Conservation (phyloP, 30 jellyfish, hydroid and myxozoan species). For the Sanderia malayensis region DNA sequence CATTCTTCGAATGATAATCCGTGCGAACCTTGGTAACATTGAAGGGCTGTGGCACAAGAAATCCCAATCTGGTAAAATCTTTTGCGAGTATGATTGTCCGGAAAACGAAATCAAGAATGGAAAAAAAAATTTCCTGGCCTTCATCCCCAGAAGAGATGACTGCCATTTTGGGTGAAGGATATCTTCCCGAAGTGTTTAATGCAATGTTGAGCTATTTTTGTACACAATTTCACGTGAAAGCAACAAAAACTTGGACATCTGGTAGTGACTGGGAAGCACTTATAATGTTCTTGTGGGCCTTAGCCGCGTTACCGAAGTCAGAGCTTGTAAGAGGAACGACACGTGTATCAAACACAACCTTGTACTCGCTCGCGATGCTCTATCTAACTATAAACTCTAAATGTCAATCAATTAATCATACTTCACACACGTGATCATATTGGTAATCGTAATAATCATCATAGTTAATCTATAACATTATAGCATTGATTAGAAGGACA, state of each 20-base stretch:
- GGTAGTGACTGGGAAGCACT: slow-evolving; percentile 9
- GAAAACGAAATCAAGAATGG: slow-evolving; percentile 9
- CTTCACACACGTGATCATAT: too few relatives aligned
- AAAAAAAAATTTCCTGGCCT: slow-evolving; percentile 16
- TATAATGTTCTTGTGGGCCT: too few relatives aligned
- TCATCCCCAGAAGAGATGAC: slow-evolving; percentile 12
- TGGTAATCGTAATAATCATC: too few relatives aligned
- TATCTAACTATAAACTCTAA: too few relatives aligned
- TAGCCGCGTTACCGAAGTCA: too few relatives aligned
- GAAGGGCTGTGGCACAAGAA: slow-evolving; percentile 13
- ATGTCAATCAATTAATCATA: too few relatives aligned
- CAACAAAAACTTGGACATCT: neutral
- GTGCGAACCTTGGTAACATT: slow-evolving; percentile 16
- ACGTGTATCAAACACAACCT: too few relatives aligned
- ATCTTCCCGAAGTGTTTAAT: slow-evolving; percentile 5
- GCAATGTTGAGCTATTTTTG: neutral
- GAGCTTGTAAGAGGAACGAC: too few relatives aligned
- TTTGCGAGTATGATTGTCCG: slow-evolving; percentile 22
- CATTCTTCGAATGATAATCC: slow-evolving; percentile 18
- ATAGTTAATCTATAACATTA: too few relatives aligned
- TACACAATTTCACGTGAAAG: neutral
- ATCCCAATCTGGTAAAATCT: slow-evolving; percentile 9
- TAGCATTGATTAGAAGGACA: neutral
- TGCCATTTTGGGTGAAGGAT: slow-evolving; percentile 16
- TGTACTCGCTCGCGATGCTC: too few relatives aligned